phyloP scores from a whole-genome alignment of 2,797 vertebrate species.

The Pangasius sanitwongsei region DNA sequence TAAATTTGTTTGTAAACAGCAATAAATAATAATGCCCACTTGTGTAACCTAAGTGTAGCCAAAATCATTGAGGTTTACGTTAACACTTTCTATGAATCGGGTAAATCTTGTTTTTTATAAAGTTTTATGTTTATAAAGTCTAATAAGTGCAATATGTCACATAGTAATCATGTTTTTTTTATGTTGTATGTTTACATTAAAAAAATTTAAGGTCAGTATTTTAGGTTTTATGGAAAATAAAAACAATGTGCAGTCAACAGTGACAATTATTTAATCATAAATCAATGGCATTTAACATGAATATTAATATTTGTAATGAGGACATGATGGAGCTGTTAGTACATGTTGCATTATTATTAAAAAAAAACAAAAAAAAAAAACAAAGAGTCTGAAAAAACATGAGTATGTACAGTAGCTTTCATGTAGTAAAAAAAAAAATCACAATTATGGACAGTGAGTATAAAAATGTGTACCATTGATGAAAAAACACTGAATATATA shows the following conservation, averaged over 20 bases:
- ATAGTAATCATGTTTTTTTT: neutral
- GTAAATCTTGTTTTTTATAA: neutral
- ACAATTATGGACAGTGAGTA: slow-evolving; percentile 27
- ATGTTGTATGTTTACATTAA: neutral
- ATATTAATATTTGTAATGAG: slow-evolving; percentile 64
- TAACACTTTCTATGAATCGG: neutral
- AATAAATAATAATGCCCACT: neutral
- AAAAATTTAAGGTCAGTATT: neutral
- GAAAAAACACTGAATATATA: slow-evolving; percentile 24
- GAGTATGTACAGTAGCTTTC: slow-evolving; percentile 53
- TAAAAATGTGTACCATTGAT: slow-evolving; percentile 54
- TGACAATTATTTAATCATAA: slow-evolving; percentile 70
- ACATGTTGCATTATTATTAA: slow-evolving; percentile 55
- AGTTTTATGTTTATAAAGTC: neutral
- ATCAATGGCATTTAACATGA: slow-evolving; percentile 67
- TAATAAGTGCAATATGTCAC: neutral
- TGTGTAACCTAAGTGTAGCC: neutral
- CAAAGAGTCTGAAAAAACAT: slow-evolving; percentile 26
- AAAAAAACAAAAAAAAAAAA: slow-evolving; percentile 59
- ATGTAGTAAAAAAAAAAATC: slow-evolving; percentile 17
- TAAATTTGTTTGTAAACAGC: neutral
- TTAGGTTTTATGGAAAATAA: neutral
- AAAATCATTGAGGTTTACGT: neutral
- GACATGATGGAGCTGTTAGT: slow-evolving; percentile 64
- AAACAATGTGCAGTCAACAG: slow-evolving; percentile 38